Evolutionary conservation across 2,888 invertebrate species (phyloP), one percentile per base, ranked within the genome.

Genomic region (Sepiola atlantica): DNA sequence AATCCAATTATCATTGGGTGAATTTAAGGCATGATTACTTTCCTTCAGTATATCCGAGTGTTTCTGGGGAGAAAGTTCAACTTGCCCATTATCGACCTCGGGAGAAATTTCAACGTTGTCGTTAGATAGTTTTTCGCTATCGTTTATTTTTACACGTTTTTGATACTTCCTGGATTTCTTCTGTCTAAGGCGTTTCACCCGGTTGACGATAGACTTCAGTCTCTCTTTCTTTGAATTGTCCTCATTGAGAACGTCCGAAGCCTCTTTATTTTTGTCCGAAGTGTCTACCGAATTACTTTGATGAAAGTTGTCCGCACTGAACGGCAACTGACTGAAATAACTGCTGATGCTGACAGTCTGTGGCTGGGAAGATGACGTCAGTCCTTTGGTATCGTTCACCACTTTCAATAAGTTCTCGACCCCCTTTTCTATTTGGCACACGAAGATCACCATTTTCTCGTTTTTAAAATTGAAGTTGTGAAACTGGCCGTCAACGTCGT

Each of bases 391-490:
- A 20, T 54, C 45, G 28, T 45, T 55, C 24, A 92, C 92, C 4
- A 21, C 45, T 54, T 35, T 92, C 92, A 92, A 10, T n/a, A 92
- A 45, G 14, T 35, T 21, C 54, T 45, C 45, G 0, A 92, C n/a
- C 18, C 92, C 54, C 24, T 92, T 92, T 92, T 92, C 92, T 35
- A 55, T 92, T 18, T 55, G 92, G 32, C 92, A 92, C 1, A 92
- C 92, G 20, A 92, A 92, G 28, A 92, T 55, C 4, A 92, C 92
- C 45, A 92, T 28, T 35, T 92, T 92, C 54, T 92, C 92, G 32
- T 28, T 92, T 92, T 92, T 92, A 14, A 92, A 92, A 2, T 55
- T n/a, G 55, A 92, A 45, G 12, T 92, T 54, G 28, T 92, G 35
- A n/a, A 92, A 45, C 16, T 45, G 92, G 1, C 35, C 24, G 24